These are phyloP conservation scores for Aradophagus sp. DNA, from an alignment of 1,140 invertebrate species.

Conservation along the genomic window DNA sequence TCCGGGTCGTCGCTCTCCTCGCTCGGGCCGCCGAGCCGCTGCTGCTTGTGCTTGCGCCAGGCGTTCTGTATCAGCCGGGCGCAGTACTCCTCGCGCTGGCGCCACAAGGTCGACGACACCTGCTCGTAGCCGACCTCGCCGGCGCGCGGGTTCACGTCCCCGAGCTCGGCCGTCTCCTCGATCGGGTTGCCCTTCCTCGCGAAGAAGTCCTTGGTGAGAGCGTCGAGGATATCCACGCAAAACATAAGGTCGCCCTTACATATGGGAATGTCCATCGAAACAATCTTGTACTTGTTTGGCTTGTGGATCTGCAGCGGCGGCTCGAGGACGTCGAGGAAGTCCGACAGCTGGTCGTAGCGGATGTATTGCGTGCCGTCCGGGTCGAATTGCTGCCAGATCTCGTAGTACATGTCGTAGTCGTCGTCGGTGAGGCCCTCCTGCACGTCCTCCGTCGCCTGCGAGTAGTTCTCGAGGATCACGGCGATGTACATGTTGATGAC, in stretches of 20 bases:
- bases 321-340: slow-evolving; percentile 95
- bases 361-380: slow-evolving; percentile 98
- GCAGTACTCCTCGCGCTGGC: slow-evolving; percentile 96
- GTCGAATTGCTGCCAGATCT: slow-evolving; percentile 99
- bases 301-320: slow-evolving; percentile 96
- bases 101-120: slow-evolving; percentile 91
- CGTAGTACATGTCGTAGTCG: slow-evolving; percentile 99
- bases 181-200: slow-evolving; percentile 94
- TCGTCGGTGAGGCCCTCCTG: slow-evolving; percentile 98
- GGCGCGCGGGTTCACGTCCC: slow-evolving; percentile 83
- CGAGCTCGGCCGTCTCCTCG: slow-evolving; percentile 89
- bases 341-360: slow-evolving; percentile 92
- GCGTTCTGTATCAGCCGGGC: slow-evolving; percentile 95
- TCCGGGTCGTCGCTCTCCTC: slow-evolving; percentile 73
- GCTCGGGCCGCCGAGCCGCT: slow-evolving; percentile 75
- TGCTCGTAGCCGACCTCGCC: slow-evolving; percentile 93
- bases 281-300: slow-evolving; percentile 99
- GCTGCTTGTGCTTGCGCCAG: slow-evolving; percentile 90
- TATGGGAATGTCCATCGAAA: slow-evolving; percentile 98
- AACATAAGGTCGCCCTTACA: slow-evolving; percentile 97
- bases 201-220: slow-evolving; percentile 96
- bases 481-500: slow-evolving; percentile 99
- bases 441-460: slow-evolving; percentile 96
- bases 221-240: slow-evolving; percentile 98
- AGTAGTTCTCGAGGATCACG: slow-evolving; percentile 99